phyloP scores from a whole-genome alignment of 2,113 vertebrate species.

The Hippocampus abdominalis region DNA sequence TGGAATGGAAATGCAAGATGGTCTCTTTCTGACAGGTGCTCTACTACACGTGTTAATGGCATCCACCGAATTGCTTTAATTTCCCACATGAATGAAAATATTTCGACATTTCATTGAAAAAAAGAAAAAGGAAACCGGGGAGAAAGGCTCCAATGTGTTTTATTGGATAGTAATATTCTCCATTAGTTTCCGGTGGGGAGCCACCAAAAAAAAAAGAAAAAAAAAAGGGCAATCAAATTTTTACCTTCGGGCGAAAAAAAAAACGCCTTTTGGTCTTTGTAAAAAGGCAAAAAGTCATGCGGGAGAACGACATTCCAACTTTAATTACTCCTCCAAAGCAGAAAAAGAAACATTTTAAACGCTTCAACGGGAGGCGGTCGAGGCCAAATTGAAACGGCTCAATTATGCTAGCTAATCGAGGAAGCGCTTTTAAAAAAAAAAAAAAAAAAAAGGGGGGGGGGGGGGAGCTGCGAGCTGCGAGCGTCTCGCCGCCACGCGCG shows the following conservation, averaged over 20 bases:
- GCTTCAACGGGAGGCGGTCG: constrained; percentile 9
- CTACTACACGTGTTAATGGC: too few relatives aligned
- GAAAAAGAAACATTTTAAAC: background rate
- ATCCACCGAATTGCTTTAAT: background rate
- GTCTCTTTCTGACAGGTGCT: too few relatives aligned
- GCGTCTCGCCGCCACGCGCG: background rate
- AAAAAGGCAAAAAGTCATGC: background rate
- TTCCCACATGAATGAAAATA: background rate
- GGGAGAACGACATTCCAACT: background rate
- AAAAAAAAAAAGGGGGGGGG: too few relatives aligned
- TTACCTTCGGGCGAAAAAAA: background rate
- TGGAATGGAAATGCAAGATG: too few relatives aligned
- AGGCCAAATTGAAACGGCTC: constrained; percentile 1
- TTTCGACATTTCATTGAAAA: background rate
- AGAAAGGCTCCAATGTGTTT: background rate
- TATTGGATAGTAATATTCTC: background rate
- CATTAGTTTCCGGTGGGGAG: background rate
- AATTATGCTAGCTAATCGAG: constrained; percentile 23
- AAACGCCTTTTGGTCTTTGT: background rate
- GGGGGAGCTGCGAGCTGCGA: background rate
- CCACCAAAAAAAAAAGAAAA: background rate
- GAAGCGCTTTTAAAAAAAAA: constrained; percentile 4
- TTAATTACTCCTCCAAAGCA: background rate
- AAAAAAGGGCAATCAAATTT: background rate
- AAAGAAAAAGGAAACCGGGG: background rate